Evolutionary conservation across 2,888 invertebrate species (phyloP), one percentile per base, ranked within the genome.

Genomic region (Epirrita christyi): DNA sequence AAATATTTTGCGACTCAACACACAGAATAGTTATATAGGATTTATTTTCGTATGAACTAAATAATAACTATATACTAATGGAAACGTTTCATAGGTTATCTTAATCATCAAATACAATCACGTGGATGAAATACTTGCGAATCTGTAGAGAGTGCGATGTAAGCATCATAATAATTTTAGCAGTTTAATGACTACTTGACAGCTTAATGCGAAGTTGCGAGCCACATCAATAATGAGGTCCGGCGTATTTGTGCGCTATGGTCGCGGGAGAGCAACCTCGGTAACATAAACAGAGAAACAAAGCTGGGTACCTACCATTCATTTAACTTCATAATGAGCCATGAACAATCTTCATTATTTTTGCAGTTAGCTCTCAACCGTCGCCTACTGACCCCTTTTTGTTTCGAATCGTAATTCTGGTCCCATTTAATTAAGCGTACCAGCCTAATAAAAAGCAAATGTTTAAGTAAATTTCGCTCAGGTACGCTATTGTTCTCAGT

Each of bases 241-340:
- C 45, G 9, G 14, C 21, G 29, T 15, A 34, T 28, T 21, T 29
- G 29, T 40, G 40, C 36, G 32, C 15, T 21, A 42, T 27, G 32
- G 28, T 51, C 46, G 21, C 46, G 15, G 28, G 14, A 38, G 15
- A 28, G 15, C 36, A 41, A 52, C 53, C 73, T 68, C 71, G 64
- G 68, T 61, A 75, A 78, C 73, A 76, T 75, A 78, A 79, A 77
- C 70, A 66, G 66, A 73, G 73, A 76, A 79, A 76, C 81, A 83
- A 83, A 80, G 75, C 74, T 50, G 46, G 72, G 75, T 7, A 21
- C 21, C 21, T 75, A 67, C 81, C 83, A 81, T 85, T 85, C 81
- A 85, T 86, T 87, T 83, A 81, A 81, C 76, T 81, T 76, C 79
- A 81, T 88, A 90, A 90, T 88, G 85, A 87, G 84, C 85, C 88